phyloP scores from a whole-genome alignment of 2,888 invertebrate species.

The Drosophila niveifrons region DNA sequence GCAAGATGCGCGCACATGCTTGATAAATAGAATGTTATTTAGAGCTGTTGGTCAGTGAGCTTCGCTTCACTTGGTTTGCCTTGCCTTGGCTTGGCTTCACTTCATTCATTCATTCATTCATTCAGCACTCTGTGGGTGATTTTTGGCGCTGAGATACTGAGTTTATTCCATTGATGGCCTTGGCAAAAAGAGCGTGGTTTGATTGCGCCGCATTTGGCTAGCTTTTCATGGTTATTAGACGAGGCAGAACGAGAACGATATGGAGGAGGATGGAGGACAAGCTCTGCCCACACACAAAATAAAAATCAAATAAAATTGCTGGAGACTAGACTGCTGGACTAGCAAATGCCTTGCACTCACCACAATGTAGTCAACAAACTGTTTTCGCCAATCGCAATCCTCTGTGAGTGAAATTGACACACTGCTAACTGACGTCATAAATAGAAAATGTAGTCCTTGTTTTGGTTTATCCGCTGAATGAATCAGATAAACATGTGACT shows the following conservation, averaged over 20 bases:
- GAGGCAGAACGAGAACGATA: not conserved
- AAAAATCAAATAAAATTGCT: constrained; percentile 4
- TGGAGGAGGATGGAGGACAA: not conserved
- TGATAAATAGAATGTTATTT: constrained; percentile 32
- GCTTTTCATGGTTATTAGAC: constrained; percentile 15
- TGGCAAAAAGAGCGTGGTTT: constrained; percentile 26
- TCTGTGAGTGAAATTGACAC: not conserved
- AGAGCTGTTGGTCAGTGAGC: constrained; percentile 16
- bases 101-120: constrained; percentile 8
- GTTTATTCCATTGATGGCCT: constrained; percentile 30
- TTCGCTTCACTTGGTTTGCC: not conserved
- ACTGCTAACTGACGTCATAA: not conserved
- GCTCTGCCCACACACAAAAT: constrained; percentile 9
- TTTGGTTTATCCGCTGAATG: not conserved
- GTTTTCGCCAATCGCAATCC: not conserved
- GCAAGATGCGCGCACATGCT: constrained; percentile 29
- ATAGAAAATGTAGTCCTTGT: not conserved
- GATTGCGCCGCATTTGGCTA: constrained; percentile 31
- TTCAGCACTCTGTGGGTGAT: constrained; percentile 28
- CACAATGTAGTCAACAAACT: not conserved
- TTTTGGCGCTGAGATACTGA: constrained; percentile 30
- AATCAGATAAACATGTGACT: not conserved
- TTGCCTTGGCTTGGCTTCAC: constrained; percentile 3
- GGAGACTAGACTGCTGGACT: constrained; percentile 1
- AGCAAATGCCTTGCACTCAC: not conserved